A percentile compares a stretch with the other conserved stretches of the same genome.
Conservation (phyloP, 2,888 invertebrate genomes). For the Drosophila macrothrix region DNA sequence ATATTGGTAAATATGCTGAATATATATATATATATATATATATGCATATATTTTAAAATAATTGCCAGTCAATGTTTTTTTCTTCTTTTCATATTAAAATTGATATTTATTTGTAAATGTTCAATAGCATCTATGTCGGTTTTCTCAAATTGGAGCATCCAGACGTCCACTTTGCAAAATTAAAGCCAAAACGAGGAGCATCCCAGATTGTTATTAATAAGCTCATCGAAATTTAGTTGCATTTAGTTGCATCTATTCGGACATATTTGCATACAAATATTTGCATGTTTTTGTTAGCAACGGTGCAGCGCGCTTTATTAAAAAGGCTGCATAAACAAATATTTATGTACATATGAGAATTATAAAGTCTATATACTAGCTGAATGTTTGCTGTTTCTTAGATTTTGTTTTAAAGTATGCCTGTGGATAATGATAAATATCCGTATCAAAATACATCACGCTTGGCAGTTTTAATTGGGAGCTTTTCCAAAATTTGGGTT, state of each 20-base stretch:
- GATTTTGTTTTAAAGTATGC: background rate
- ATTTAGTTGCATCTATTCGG: background rate
- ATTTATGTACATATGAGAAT: background rate
- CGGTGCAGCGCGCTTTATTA: background rate
- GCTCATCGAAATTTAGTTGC: background rate
- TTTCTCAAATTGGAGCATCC: background rate
- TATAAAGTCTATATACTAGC: background rate
- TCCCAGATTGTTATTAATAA: background rate
- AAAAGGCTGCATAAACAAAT: background rate
- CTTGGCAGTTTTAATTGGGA: too few species aligned
- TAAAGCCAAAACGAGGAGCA: too few species aligned
- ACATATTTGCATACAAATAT: background rate
- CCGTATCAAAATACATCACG: background rate
- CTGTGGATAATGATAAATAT: background rate
- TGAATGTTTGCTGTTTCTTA: background rate
- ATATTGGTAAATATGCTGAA: background rate
- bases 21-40: too few species aligned
- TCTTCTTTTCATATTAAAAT: background rate
- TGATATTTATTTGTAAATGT: background rate
- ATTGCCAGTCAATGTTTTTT: background rate
- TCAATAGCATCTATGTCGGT: background rate
- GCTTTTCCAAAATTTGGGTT: too few species aligned
- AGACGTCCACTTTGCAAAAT: background rate
- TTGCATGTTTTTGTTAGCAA: background rate
- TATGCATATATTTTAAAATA: background rate